phyloP scores from a whole-genome alignment of 1,140 invertebrate species.

The Globodera rostochiensis region DNA sequence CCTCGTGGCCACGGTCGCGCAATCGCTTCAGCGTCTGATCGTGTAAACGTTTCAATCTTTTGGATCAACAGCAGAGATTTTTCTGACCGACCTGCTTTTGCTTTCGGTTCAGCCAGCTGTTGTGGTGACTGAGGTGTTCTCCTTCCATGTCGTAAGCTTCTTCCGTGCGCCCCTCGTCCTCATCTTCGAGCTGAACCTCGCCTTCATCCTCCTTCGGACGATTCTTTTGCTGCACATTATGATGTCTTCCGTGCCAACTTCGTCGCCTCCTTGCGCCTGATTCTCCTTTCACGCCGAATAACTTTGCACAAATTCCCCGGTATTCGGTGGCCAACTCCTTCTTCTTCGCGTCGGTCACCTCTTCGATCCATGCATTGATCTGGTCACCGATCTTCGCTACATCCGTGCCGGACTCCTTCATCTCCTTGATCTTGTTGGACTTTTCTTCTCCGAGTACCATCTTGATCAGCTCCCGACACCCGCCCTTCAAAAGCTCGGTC shows the following conservation, averaged over 20 bases:
- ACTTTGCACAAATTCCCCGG: slow-evolving; percentile 33
- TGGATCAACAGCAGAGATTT: background rate
- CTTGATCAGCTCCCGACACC: slow-evolving; percentile 42
- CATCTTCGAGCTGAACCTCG: background rate
- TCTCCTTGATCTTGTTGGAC: slow-evolving; percentile 44
- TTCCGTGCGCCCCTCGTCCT: slow-evolving; percentile 5
- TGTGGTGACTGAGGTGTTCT: slow-evolving; percentile 8
- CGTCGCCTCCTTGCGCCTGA: slow-evolving; percentile 9
- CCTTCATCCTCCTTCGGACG: slow-evolving; percentile 10
- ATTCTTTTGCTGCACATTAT: slow-evolving; percentile 25
- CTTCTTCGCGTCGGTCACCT: slow-evolving; percentile 47
- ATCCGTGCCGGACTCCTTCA: slow-evolving; percentile 48
- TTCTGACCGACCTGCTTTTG: slow-evolving; percentile 5
- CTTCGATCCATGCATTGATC: slow-evolving; percentile 39
- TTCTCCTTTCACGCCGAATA: slow-evolving; percentile 33
- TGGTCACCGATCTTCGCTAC: slow-evolving; percentile 36
- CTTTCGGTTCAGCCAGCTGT: slow-evolving; percentile 10
- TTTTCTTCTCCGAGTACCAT: slow-evolving; percentile 49
- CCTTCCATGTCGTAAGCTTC: slow-evolving; percentile 3
- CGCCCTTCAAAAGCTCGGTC: slow-evolving; percentile 39
- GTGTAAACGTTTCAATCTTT: background rate
- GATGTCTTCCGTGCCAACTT: slow-evolving; percentile 18
- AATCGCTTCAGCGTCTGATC: slow-evolving; percentile 8
- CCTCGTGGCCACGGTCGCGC: slow-evolving; percentile 20
- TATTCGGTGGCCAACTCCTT: slow-evolving; percentile 40